phyloP scores from a whole-genome alignment of 2,113 vertebrate species.

The Pycnonotus jocosus region DNA sequence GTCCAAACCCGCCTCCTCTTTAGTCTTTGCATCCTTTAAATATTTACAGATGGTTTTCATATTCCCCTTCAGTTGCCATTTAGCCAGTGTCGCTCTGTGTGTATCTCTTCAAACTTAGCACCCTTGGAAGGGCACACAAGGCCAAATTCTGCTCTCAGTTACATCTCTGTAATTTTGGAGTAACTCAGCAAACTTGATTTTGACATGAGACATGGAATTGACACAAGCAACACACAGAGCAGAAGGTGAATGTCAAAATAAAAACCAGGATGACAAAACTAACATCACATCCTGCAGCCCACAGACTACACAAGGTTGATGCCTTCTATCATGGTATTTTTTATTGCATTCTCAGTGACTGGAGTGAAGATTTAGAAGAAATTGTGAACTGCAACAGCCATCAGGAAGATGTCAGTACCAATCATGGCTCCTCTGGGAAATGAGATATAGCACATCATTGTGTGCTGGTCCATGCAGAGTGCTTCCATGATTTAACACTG shows the following conservation, averaged over 20 bases:
- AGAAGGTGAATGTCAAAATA: neutral
- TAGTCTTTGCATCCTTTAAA: neutral
- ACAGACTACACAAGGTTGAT: neutral
- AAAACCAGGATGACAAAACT: neutral
- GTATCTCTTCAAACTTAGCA: neutral
- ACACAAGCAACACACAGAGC: neutral
- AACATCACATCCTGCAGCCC: rapidly evolving
- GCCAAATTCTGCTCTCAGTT: neutral
- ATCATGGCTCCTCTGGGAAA: neutral
- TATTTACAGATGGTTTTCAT: slow-evolving; percentile 12
- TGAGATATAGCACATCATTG: neutral
- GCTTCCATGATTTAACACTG: neutral
- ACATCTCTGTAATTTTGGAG: neutral
- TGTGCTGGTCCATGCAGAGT: rapidly evolving
- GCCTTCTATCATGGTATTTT: neutral
- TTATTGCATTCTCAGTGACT: neutral
- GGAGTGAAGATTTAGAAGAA: neutral
- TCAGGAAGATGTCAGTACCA: neutral
- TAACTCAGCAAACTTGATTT: neutral
- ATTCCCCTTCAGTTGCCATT: neutral
- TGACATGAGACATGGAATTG: neutral
- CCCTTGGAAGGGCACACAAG: neutral
- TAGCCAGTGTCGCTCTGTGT: neutral
- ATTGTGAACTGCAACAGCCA: neutral
- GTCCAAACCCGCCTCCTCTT: neutral